Conservation (phyloP, 2,797 vertebrate species). For the Siniperca undulata region DNA sequence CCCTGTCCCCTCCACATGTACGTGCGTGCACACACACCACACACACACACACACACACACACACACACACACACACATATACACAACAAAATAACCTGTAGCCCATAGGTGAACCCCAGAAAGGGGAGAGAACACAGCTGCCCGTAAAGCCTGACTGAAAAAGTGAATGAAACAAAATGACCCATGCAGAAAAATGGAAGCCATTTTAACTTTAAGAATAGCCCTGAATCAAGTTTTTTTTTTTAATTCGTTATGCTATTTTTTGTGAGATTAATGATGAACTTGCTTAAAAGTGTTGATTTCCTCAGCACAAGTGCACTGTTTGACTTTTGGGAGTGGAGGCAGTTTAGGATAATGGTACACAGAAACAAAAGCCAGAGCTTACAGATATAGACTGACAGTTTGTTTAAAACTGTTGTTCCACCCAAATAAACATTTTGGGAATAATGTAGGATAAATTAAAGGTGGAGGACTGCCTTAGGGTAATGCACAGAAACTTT, state of each 20-base stretch:
- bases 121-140: slow-evolving; percentile 33
- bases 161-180: slow-evolving; percentile 30
- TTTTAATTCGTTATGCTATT: neutral
- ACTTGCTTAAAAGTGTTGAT: neutral
- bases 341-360: neutral
- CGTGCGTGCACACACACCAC: neutral
- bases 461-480: neutral
- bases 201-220: slow-evolving; percentile 1
- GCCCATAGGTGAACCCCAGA: slow-evolving; percentile 44
- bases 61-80: slow-evolving; percentile 20
- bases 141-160: slow-evolving; percentile 26
- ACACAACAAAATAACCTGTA: slow-evolving; percentile 35
- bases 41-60: neutral
- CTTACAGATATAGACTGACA: neutral
- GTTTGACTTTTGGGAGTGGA: slow-evolving; percentile 1
- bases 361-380: neutral
- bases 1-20: slow-evolving; percentile 35
- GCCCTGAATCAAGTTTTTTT: neutral
- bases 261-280: neutral
- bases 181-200: slow-evolving; percentile 19
- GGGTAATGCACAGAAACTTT: neutral
- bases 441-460: neutral
- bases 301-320: neutral
- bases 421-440: neutral
- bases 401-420: slow-evolving; percentile 1